Conservation (phyloP, 2,113 vertebrate species). For the Cyphomyrus discorhynchus region DNA sequence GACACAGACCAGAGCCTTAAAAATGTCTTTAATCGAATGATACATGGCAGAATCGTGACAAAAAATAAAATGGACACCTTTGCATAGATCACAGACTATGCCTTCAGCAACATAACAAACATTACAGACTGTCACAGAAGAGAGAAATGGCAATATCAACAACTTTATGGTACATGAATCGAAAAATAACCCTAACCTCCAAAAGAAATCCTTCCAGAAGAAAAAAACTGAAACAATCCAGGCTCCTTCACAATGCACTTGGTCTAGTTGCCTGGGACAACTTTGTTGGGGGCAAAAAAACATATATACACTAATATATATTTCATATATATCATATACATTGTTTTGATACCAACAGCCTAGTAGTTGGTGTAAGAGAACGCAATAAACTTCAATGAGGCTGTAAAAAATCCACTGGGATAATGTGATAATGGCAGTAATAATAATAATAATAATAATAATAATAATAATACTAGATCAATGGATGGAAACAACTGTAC, state of each 20-base stretch:
- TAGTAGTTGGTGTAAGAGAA: background rate
- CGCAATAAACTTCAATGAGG: background rate
- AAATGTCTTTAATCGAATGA: constrained; percentile 86
- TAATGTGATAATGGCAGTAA: background rate
- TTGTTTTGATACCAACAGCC: constrained; percentile 9
- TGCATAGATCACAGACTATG: constrained; percentile 85
- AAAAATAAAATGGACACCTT: constrained; percentile 61
- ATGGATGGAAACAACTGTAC: constrained; percentile 9
- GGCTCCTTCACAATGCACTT: constrained; percentile 62
- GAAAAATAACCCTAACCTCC: constrained; percentile 49
- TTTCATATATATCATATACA: background rate
- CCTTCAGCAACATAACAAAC: constrained; percentile 66
- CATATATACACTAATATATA: background rate
- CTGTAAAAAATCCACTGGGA: background rate
- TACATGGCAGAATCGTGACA: constrained; percentile 75
- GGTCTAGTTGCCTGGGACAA: background rate
- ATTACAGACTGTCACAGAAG: constrained; percentile 48
- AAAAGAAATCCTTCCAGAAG: constrained; percentile 40
- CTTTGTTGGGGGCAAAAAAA: background rate
- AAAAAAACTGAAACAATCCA: constrained; percentile 53
- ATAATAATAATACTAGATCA: background rate
- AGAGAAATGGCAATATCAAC: constrained; percentile 7
- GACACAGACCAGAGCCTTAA: constrained; percentile 66
- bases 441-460: background rate
- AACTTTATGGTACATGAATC: constrained; percentile 20